Evolutionary conservation across 1,140 invertebrate genomes (phyloP), one percentile per base, ranked within the genome.

Genomic region (Polyergus mexicanus): DNA sequence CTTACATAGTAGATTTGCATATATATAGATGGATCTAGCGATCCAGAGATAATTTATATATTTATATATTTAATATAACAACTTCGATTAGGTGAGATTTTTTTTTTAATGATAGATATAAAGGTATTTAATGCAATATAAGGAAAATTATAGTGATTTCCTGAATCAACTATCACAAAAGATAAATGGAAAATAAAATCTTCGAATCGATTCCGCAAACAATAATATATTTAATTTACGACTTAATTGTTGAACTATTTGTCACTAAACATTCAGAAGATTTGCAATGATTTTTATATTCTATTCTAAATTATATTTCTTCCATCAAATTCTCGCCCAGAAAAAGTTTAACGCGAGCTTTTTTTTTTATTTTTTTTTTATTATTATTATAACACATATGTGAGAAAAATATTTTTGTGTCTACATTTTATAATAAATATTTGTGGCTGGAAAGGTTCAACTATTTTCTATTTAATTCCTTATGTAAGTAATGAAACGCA

Each of bases 61-160:
- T 1, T 28, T n/a, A 44, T 44, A 6, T 32, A 16, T 76, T 62
- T 13, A n/a, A n/a, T n/a, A 65, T 16, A 11, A 32, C 19, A 32
- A 75, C 4, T 51, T 60, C 6, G 25, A 63, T 74, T 19, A 38
- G 1, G 25, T 38, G 47, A 44, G 13, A 60, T 60, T 44, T 58
- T 75, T 75, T 74, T 0, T 19, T 74, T 35, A 10, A 4, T 11
- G 1, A 41, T 28, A 44, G 13, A 56, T 56, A 56, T 3, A 3
- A 58, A 22, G 6, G 58, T 75, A 75, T 75, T 10, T 41, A 16
- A 75, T n/a, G n/a, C n/a, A n/a, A n/a, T n/a, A n/a, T 19, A 16
- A 41, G 19, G 3, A 75, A 75, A 41, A 60, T 44, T 41, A 38
- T 22, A 58, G 51, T 4, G 19, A 19, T 25, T 19, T 25, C 1